Evolutionary conservation across 2,888 invertebrate genomes (phyloP).

Genomic region (Gerris lacustris): DNA sequence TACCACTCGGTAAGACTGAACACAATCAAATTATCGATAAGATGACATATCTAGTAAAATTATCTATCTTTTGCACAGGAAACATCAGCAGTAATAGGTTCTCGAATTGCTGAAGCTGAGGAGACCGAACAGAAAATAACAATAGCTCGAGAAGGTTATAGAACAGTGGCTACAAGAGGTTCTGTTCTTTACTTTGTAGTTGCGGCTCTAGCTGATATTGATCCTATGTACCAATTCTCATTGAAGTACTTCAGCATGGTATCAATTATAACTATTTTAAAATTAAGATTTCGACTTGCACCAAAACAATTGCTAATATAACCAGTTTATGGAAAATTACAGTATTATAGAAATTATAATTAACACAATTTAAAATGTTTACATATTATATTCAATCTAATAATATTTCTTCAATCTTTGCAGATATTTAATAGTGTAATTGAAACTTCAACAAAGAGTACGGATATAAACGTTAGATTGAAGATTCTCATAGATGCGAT

Average conservation of each 20-base stretch:
- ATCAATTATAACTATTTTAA: constrained; percentile 20
- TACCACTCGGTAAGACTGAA: too few species aligned
- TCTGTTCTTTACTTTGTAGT: constrained; percentile 85
- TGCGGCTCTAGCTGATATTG: constrained; percentile 73
- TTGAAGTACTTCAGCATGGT: constrained; percentile 74
- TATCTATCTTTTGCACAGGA: constrained; percentile 42
- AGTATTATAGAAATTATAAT: too few species aligned
- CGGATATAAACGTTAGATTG: constrained; percentile 54
- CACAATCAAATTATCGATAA: too few species aligned
- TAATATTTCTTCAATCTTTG: constrained; percentile 20
- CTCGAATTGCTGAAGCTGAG: constrained; percentile 74
- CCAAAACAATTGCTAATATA: too few species aligned
- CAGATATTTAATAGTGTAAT: constrained; percentile 73
- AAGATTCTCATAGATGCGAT: constrained; percentile 61
- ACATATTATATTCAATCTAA: too few species aligned
- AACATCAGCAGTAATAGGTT: constrained; percentile 79
- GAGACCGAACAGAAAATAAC: constrained; percentile 78
- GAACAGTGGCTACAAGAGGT: constrained; percentile 73
- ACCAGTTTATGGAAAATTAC: too few species aligned
- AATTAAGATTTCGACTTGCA: too few species aligned
- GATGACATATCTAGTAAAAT: too few species aligned
- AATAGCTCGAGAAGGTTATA: constrained; percentile 72
- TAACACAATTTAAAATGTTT: too few species aligned
- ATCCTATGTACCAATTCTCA: constrained; percentile 94
- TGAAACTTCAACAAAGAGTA: constrained; percentile 55